Evolutionary conservation across 2,113 vertebrate species (phyloP), one percentile per base, ranked within the genome.

Genomic region (Mirza zaza): DNA sequence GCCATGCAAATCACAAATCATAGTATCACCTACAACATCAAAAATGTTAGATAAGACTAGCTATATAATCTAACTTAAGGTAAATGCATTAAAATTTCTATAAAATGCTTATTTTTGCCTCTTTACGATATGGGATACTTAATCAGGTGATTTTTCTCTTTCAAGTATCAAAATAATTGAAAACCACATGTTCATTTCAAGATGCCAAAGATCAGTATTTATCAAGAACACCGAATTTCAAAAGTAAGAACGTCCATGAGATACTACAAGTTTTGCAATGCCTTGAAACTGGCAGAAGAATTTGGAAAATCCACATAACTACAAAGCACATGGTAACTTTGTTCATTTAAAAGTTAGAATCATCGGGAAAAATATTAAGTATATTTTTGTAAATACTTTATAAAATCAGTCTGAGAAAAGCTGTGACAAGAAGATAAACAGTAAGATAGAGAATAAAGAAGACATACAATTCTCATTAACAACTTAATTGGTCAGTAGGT

Each of bases 1-100:
- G 97, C 97, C 97, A 95, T 90, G 85, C 89, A 98, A 87, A 94
- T 92, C 92, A 97, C 93, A 98, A 98, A 93, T 92, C 93, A 96
- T 20, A 97, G 87, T 77, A 96, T 93, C 15, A 92, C 57, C 79
- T 92, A 96, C 1, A 29, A 95, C 48, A 90, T 76, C 97, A 90
- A 92, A 85, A 13, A 83, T 57, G 55, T 57, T 57, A 57, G 55
- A 57, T 57, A 21, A 57, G 55, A 57, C 21, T 21, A 57, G 63
- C 89, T 93, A 83, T 50, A 92, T 76, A 42, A 82, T 87, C 82
- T 96, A 94, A 85, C 42, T 75, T 87, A 94, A 88, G 73, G 94
- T 50, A 97, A 86, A 80, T 45, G 65, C 48, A 90, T 36, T 67
- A 84, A 73, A 90, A 91, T 52, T 77, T 79, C 75, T 90, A 83